phyloP scores from a whole-genome alignment of 2,888 invertebrate species.

The Octonoba sinensis region DNA sequence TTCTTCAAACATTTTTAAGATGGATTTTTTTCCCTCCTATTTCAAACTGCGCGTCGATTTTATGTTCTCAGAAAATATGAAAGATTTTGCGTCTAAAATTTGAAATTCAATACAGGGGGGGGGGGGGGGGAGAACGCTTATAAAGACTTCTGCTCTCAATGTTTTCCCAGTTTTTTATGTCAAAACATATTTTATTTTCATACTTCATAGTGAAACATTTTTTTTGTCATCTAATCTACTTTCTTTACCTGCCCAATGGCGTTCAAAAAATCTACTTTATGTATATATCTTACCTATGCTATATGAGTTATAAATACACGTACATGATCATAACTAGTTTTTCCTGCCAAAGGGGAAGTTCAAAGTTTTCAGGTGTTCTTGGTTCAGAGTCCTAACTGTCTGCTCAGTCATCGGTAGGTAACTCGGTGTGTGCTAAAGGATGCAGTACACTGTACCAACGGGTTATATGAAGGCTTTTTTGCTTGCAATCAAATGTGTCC shows the following conservation, averaged over 20 bases:
- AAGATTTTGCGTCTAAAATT: too few relatives aligned
- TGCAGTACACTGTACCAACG: constrained; percentile 49
- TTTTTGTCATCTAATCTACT: constrained; percentile 58
- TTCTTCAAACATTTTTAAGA: too few relatives aligned
- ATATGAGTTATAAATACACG: constrained; percentile 63
- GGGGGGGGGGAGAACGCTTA: too few relatives aligned
- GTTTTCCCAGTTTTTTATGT: constrained; percentile 25
- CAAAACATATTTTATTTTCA: constrained; percentile 55
- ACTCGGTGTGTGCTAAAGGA: constrained; percentile 51
- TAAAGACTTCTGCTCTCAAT: constrained; percentile 36
- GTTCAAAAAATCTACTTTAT: constrained; percentile 64
- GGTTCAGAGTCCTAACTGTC: constrained; percentile 32
- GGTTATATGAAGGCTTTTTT: constrained; percentile 32
- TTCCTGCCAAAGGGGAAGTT: constrained; percentile 63
- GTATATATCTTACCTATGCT: constrained; percentile 63
- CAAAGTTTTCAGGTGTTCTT: constrained; percentile 38
- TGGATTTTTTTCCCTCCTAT: too few relatives aligned
- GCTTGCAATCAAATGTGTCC: constrained; percentile 41
- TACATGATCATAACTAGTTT: constrained; percentile 62
- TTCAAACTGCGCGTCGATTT: too few relatives aligned
- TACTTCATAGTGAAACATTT: constrained; percentile 56
- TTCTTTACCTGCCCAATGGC: constrained; percentile 62
- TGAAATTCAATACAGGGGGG: too few relatives aligned
- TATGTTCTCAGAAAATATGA: too few relatives aligned
- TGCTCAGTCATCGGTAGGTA: constrained; percentile 37